Evolutionary conservation across 2,888 invertebrate species (phyloP).

Genomic region (Salpingus planirostris): DNA sequence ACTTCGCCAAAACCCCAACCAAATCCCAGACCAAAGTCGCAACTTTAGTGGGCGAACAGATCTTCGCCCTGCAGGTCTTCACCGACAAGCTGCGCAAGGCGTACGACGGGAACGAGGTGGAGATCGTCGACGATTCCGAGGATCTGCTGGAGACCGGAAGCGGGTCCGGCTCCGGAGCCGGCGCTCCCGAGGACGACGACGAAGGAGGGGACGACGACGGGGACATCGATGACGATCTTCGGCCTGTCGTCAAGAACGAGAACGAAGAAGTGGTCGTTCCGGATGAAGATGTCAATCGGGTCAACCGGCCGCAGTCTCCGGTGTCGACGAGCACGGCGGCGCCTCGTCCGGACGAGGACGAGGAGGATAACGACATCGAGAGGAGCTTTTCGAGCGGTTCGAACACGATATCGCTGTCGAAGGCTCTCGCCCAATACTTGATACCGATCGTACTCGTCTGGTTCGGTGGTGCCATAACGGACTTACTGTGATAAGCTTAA

Average conservation of each 20-base stretch:
- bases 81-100: conserved; percentile 78
- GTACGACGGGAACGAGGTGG: conserved; percentile 85
- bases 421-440: conserved; percentile 64
- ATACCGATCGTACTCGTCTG: conserved; percentile 76
- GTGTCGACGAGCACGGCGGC: neutral
- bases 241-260: conserved; percentile 3
- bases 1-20: conserved; percentile 38
- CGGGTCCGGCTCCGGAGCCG: conserved; percentile 35
- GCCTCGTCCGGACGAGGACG: neutral
- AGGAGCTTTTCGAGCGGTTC: no score
- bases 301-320: neutral
- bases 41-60: conserved; percentile 52
- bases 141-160: conserved; percentile 33
- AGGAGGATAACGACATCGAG: conserved; percentile 2
- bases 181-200: conserved; percentile 39
- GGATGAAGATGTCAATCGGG: neutral
- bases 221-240: no score
- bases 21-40: neutral
- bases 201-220: no score
- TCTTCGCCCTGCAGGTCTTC: conserved; percentile 66
- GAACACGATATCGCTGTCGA: conserved; percentile 44
- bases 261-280: conserved; percentile 11
- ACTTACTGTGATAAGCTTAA: conserved; percentile 63
- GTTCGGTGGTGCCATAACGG: conserved; percentile 75
- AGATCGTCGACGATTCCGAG: conserved; percentile 41